Conservation (phyloP, 2,797 vertebrate genomes). For the Coccyzus lansbergi region DNA sequence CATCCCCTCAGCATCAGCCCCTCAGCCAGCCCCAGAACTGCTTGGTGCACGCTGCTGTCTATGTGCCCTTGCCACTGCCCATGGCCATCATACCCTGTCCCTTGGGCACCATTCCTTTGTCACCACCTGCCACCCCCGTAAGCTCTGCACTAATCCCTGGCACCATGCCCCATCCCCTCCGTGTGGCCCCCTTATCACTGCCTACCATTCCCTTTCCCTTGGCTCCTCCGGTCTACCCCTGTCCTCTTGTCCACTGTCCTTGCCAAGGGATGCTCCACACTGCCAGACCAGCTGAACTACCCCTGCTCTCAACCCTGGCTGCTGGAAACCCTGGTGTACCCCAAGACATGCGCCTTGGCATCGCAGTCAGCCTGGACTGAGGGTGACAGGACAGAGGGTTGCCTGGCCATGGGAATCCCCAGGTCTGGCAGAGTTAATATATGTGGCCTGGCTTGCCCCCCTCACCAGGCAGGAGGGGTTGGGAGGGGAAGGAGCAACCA, state of each 20-base stretch:
- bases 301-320: background rate
- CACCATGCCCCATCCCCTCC: background rate
- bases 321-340: background rate
- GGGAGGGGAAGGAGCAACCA: constrained; percentile 3
- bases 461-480: background rate
- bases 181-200: background rate
- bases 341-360: background rate
- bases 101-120: background rate
- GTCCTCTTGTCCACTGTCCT: background rate
- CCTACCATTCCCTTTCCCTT: background rate
- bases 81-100: background rate
- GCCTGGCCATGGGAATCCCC: accelerated
- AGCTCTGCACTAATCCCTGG: background rate
- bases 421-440: constrained; percentile 38
- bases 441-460: background rate
- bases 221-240: background rate
- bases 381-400: background rate
- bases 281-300: background rate
- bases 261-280: background rate
- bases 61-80: background rate
- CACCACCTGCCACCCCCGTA: background rate
- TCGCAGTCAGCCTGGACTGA: background rate
- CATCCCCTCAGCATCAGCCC: background rate
- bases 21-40: background rate
- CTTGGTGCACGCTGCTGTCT: background rate